phyloP scores from a whole-genome alignment of 2,888 invertebrate species.

The Ormyrus pomaceus region DNA sequence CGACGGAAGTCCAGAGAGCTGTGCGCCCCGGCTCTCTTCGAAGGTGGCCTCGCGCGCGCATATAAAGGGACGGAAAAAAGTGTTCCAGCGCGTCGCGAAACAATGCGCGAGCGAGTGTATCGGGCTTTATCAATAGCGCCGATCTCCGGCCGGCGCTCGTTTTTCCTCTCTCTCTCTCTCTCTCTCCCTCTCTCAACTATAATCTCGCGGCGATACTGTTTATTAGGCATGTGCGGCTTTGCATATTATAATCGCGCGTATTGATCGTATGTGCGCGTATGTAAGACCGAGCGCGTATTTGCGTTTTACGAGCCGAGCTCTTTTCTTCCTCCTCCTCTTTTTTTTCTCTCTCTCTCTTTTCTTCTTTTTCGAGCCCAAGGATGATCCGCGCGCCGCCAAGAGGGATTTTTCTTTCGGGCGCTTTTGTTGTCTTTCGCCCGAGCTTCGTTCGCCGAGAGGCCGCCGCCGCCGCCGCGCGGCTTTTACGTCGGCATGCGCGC shows the following conservation, averaged over 20 bases:
- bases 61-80: conserved; percentile 25
- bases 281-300: neutral
- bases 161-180: conserved; percentile 25
- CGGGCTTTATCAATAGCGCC: conserved; percentile 52
- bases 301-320: conserved; percentile 14
- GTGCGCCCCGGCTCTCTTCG: conserved; percentile 22
- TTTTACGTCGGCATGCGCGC: no score
- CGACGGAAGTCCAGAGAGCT: conserved; percentile 59
- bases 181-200: conserved; percentile 3
- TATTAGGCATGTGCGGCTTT: conserved; percentile 49
- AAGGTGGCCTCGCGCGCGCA: conserved; percentile 32
- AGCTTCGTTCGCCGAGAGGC: no score
- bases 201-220: conserved; percentile 48
- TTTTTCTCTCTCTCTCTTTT: neutral
- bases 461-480: no score
- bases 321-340: conserved; percentile 17
- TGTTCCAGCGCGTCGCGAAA: conserved; percentile 57
- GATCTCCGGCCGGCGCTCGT: conserved; percentile 47
- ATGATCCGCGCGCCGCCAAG: no score
- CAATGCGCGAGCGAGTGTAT: conserved; percentile 54
- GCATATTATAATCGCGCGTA: conserved; percentile 52
- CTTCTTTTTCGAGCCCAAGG: no score
- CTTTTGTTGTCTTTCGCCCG: no score
- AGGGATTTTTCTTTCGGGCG: no score
- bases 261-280: conserved; percentile 30